Base-by-base conservation (phyloP, 2,888 invertebrate species). In the Eupithecia abbreviata region DNA sequence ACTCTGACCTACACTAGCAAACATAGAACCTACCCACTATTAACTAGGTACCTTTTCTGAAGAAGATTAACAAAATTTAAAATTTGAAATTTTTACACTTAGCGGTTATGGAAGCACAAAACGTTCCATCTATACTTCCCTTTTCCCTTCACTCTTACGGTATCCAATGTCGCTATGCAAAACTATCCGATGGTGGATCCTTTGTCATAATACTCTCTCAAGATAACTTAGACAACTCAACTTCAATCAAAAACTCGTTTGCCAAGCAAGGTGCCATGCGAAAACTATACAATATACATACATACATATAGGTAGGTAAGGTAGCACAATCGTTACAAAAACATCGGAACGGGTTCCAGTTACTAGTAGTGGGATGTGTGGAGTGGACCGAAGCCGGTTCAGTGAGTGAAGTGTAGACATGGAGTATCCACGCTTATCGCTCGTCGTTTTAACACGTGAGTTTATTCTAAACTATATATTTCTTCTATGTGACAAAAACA, bases 381-480 rank as follows among this genome's bases (percentile, higher is more conserved):
- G 55, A 58, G 18, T 68, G 67, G n/a, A 70, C 41, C 66, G 65
- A 55, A 45, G 66, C 68, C 58, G n/a, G 69, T 66, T 78, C 78
- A 78, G 78, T 78, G 45, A 58, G 72, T 74, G 74, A 72, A 30
- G 74, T 74, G 74, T 58, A 74, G 87, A 83, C 85, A 93, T 93
- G 93, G 90, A 89, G 88, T 86, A 88, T 91, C 89, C 82, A 81
- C 85, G 83, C 77, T 80, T 85, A 30, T 74, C 82, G 89, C 90
- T 93, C 93, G 85, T 91, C 89, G 89, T 92, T 91, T 84, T 93
- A 91, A 90, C 92, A 86, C 84, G 94, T 94, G 84, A 94, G 94
- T 93, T 83, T 49, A 73, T 47, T 47, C 2, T 45, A 3, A 12
- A 30, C 30, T 30, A 30, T 30, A 30, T 30, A 30, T 30, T 30